These are phyloP conservation scores for Apis dorsata DNA, from an alignment of 1,140 invertebrate genomes.

Conservation along the genomic window DNA sequence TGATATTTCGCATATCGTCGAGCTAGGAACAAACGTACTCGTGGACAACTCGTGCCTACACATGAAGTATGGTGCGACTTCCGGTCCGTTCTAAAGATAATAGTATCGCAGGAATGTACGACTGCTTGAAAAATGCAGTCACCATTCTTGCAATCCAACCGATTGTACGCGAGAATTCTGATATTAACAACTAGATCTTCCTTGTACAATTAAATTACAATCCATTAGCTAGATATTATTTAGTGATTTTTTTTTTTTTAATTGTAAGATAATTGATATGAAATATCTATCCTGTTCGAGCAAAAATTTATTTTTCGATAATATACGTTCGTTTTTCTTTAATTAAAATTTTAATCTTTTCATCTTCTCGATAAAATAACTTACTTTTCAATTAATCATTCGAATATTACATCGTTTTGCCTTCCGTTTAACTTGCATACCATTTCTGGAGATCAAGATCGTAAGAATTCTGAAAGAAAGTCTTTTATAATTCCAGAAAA, in stretches of 20 bases:
- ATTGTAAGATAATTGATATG: too few relatives aligned
- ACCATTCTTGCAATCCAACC: conserved; percentile 24
- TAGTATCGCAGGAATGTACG: conserved; percentile 60
- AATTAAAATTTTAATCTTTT: too few relatives aligned
- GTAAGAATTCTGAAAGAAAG: not conserved
- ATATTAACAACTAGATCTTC: too few relatives aligned
- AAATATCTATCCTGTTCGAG: too few relatives aligned
- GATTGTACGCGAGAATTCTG: conserved; percentile 22
- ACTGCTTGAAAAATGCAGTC: conserved; percentile 48
- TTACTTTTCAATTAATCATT: not conserved
- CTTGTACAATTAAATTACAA: too few relatives aligned
- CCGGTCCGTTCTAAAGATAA: conserved; percentile 61
- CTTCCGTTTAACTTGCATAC: not conserved
- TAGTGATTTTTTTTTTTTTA: too few relatives aligned
- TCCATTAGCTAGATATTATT: too few relatives aligned
- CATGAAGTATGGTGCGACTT: conserved; percentile 56
- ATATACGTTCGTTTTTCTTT: not conserved
- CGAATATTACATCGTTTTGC: not conserved
- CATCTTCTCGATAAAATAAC: not conserved
- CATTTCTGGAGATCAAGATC: not conserved
- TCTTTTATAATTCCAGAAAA: not conserved
- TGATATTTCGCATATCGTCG: not conserved
- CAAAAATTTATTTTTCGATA: not conserved
- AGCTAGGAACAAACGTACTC: not conserved
- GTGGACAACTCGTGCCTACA: conserved; percentile 42